phyloP scores from a whole-genome alignment of 2,797 vertebrate species.

The Sebastes diaconus region DNA sequence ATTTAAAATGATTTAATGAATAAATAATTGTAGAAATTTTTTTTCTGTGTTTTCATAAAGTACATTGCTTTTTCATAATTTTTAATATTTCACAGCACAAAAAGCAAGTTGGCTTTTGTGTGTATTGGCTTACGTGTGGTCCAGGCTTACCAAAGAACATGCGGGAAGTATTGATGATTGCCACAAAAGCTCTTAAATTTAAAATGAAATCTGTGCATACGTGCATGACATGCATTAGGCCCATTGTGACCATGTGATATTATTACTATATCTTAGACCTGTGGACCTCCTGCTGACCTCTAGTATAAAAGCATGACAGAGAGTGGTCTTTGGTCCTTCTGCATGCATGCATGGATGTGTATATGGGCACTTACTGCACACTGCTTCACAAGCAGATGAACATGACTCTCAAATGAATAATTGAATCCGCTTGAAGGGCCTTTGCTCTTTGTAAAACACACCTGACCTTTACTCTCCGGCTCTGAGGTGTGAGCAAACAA shows the following conservation, averaged over 20 bases:
- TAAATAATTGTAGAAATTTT: not conserved
- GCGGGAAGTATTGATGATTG: not conserved
- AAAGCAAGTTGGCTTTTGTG: not conserved
- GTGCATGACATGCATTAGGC: not conserved
- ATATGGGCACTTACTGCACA: not conserved
- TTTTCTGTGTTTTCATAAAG: too few relatives aligned
- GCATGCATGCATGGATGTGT: not conserved
- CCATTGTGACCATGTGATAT: not conserved
- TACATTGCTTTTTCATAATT: not conserved
- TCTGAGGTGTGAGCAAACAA: not conserved
- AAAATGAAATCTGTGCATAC: not conserved
- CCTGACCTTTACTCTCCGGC: slow-evolving; percentile 23
- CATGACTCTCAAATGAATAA: slow-evolving; percentile 23
- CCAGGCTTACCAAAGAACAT: not conserved
- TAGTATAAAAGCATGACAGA: not conserved
- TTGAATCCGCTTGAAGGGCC: slow-evolving; percentile 13
- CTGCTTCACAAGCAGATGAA: slow-evolving; percentile 19
- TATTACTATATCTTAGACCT: not conserved
- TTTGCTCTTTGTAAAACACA: slow-evolving; percentile 25
- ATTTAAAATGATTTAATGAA: not conserved
- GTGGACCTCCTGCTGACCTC: not conserved
- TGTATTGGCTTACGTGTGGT: not conserved
- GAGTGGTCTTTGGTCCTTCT: not conserved
- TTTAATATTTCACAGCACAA: not conserved
- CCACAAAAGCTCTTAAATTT: not conserved